Percentiles rank a stretch among this genome's conserved stretches.
Evolutionary conservation across 2,113 vertebrate species (phyloP).

Genomic region (Cricetomys ansorgei): DNA sequence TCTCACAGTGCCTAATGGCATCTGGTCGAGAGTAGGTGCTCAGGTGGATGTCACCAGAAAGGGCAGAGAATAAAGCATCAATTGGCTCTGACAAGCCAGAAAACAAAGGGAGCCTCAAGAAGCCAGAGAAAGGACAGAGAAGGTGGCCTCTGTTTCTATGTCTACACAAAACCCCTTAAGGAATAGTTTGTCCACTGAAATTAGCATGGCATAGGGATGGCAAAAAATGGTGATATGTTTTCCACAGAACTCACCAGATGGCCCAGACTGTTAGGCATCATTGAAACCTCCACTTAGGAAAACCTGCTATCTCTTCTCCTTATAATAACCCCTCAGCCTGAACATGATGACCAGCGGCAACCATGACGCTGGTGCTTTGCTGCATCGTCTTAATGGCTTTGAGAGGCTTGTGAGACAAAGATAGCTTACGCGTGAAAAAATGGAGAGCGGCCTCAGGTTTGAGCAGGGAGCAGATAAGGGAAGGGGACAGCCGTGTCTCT

Average conservation of each 20-base stretch:
- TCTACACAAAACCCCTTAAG: slow-evolving; percentile 33
- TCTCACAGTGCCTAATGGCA: not conserved
- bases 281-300: slow-evolving; percentile 64
- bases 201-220: slow-evolving; percentile 6
- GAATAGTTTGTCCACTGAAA: slow-evolving; percentile 58
- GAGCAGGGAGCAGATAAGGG: not conserved
- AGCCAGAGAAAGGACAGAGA: not conserved
- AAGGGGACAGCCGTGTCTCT: not conserved
- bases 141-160: not conserved
- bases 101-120: slow-evolving; percentile 24
- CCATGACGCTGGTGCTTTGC: not conserved
- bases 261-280: slow-evolving; percentile 38
- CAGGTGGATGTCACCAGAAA: not conserved
- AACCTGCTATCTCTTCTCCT: slow-evolving; percentile 57
- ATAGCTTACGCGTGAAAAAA: not conserved
- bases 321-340: slow-evolving; percentile 22
- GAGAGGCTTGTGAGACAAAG: slow-evolving; percentile 13
- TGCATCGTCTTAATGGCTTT: not conserved
- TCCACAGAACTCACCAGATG: slow-evolving; percentile 61
- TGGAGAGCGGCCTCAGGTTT: not conserved
- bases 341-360: not conserved
- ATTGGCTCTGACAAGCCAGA: not conserved
- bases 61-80: not conserved
- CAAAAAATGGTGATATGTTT: slow-evolving; percentile 63
- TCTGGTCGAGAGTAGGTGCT: not conserved